A percentile compares a stretch with the other conserved stretches of the same genome.
phyloP scores from a whole-genome alignment of 2,888 invertebrate genomes.

The Copidosoma aretas region DNA sequence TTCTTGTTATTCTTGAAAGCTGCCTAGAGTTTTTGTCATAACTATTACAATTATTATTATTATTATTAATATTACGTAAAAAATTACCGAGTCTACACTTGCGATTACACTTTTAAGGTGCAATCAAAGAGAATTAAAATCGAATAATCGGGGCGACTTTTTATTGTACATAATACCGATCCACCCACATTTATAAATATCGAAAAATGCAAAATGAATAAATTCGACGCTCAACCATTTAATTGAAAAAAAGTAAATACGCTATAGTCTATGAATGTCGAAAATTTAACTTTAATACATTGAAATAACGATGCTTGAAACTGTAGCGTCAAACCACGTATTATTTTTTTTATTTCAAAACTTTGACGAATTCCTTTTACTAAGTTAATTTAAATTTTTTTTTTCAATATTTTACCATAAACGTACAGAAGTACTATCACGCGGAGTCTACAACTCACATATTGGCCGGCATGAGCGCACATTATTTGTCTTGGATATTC shows the following conservation, averaged over 20 bases:
- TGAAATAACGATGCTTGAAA: not conserved
- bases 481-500: constrained; percentile 18
- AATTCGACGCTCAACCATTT: constrained; percentile 12
- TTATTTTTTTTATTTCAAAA: not conserved
- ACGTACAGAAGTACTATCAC: constrained; percentile 25
- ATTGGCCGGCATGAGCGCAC: constrained; percentile 29
- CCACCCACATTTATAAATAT: constrained; percentile 16
- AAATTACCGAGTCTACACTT: constrained; percentile 32
- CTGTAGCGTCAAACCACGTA: not conserved
- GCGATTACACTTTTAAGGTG: not conserved
- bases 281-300: constrained; percentile 7
- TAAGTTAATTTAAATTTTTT: constrained; percentile 1
- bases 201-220: constrained; percentile 20
- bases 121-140: constrained; percentile 5
- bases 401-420: constrained; percentile 6
- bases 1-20: constrained; percentile 21
- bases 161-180: constrained; percentile 5
- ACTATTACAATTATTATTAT: constrained; percentile 7
- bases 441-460: constrained; percentile 29
- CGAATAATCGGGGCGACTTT: constrained; percentile 14
- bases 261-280: constrained; percentile 4
- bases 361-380: not conserved
- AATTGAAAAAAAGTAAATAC: not conserved
- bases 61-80: constrained; percentile 36
- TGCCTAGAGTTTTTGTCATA: constrained; percentile 17